Base-by-base conservation (phyloP, 2,797 vertebrate species). In the Tokudaia muenninki region DNA sequence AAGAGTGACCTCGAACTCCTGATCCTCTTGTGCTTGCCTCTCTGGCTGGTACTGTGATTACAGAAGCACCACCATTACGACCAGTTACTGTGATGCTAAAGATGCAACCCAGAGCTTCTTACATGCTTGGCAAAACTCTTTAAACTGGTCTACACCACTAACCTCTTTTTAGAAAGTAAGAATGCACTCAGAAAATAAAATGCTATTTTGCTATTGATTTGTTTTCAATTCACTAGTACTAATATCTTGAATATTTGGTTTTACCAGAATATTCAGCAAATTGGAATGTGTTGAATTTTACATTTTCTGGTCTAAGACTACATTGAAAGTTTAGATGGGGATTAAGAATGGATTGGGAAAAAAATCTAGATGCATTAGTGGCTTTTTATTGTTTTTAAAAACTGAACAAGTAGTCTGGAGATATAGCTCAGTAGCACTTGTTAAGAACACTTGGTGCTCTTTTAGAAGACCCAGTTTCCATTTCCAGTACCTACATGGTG, bases 191-290 rank as follows among this genome's bases (percentile, higher is more conserved):
- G 70, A 59, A 88, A 92, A 83, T 87, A 59, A 63, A 91, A 10
- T 96, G 79, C 77, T 93, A 21, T 63, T 91, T 87, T 83, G 67
- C 55, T 44, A 12, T 41, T 75, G 31, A 59, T 91, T 72, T 75
- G 44, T 61, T 82, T 87, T 83, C 31, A 93, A 81, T 78, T 81
- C 44, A 59, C 0, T 79, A 70, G 9, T 90, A 50, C 29, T 44
- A 52, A 1, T 90, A 7, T 67, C 24, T 72, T 90, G 26, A 81
- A 37, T 79, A 87, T 70, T 93, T 34, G 70, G 26, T 77, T 47
- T 78, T 41, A 78, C n/a, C 44, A 67, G 81, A 87, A 52, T 52
- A 52, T 75, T 92, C 12, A 59, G 37, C 34, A 91, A 61, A 87
- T 24, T 93, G 29, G 22, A 80, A 16, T 65, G 6, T 65, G 61